phyloP scores from a whole-genome alignment of 2,113 vertebrate genomes.

The Xiphophorus couchianus region DNA sequence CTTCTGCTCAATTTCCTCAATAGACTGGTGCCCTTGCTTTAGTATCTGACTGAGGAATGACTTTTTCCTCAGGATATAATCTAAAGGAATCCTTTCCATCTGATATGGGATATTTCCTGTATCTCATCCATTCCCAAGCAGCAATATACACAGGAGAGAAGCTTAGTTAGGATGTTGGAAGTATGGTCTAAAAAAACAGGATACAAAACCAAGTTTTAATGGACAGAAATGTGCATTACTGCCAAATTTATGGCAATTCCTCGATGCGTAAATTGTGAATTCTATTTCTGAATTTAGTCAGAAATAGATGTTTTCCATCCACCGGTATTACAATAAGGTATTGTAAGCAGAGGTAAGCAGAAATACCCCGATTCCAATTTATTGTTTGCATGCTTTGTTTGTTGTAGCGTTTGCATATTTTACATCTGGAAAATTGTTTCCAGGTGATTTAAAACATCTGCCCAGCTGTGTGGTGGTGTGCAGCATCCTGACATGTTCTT shows the following conservation, averaged over 20 bases:
- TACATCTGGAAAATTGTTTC: not conserved
- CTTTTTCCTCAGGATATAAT: constrained; percentile 56
- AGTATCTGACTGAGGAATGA: constrained; percentile 47
- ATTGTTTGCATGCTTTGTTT: not conserved
- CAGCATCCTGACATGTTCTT: not conserved
- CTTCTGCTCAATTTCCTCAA: constrained; percentile 50
- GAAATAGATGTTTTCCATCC: not conserved
- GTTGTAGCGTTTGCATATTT: not conserved
- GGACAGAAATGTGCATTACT: not conserved
- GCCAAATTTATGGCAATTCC: not conserved
- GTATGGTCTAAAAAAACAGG: not conserved
- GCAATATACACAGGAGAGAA: constrained; percentile 44
- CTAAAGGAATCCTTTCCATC: constrained; percentile 64
- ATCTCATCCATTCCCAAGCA: constrained; percentile 55
- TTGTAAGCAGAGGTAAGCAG: not conserved
- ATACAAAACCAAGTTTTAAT: not conserved
- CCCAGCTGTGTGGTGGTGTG: not conserved
- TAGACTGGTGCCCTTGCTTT: constrained; percentile 42
- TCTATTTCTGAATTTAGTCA: not conserved
- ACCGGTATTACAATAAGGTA: not conserved
- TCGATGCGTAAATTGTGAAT: not conserved
- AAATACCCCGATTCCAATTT: not conserved
- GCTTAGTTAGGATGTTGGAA: constrained; percentile 11
- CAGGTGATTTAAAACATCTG: not conserved
- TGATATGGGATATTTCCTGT: constrained; percentile 69